phyloP scores from a whole-genome alignment of 2,888 invertebrate genomes.

The Torymus tubicola region DNA sequence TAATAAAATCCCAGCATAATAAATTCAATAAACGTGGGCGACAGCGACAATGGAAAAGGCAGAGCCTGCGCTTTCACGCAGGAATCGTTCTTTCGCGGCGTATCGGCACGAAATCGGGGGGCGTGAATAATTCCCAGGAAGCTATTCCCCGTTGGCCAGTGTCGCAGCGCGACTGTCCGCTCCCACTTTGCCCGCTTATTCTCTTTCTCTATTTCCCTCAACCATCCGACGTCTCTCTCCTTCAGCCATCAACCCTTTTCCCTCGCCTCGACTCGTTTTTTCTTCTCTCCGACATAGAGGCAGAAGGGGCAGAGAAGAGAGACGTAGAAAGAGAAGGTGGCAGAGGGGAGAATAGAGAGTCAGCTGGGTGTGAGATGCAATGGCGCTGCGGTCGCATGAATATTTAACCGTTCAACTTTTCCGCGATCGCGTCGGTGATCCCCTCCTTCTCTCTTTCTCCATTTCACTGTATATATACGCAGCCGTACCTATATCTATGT shows the following conservation, averaged over 20 bases:
- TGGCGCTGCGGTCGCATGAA: constrained; percentile 63
- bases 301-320: neutral
- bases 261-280: neutral
- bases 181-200: neutral
- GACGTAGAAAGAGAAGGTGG: neutral
- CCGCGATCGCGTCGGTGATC: constrained; percentile 57
- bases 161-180: neutral
- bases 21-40: constrained; percentile 49
- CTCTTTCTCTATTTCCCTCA: constrained; percentile 12
- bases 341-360: constrained; percentile 9
- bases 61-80: neutral
- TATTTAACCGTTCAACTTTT: constrained; percentile 72
- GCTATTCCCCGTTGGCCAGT: constrained; percentile 51
- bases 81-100: constrained; percentile 34
- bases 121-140: constrained; percentile 55
- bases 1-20: constrained; percentile 51
- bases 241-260: constrained; percentile 26
- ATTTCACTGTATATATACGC: constrained; percentile 31
- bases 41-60: constrained; percentile 23
- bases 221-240: neutral
- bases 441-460: constrained; percentile 13
- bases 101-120: constrained; percentile 45
- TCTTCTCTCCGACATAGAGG: neutral
- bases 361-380: constrained; percentile 40
- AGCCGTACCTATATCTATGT: neutral